Percentiles rank a stretch among this genome's conserved stretches.
These are phyloP conservation scores for Limonius californicus DNA, from an alignment of 1,140 invertebrate species.

Conservation along the genomic window DNA sequence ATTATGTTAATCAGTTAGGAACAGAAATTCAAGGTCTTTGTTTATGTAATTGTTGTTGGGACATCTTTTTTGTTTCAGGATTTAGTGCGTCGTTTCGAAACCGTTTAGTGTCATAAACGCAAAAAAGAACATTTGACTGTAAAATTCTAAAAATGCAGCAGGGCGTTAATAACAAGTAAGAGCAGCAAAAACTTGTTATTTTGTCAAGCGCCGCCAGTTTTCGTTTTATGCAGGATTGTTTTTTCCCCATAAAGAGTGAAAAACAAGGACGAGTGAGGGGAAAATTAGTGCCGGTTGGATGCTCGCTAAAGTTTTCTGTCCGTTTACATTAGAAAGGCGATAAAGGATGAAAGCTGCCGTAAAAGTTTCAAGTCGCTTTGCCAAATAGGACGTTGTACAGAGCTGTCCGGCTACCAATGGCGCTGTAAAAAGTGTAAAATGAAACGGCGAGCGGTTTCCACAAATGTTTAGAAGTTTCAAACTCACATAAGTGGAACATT, in stretches of 20 bases:
- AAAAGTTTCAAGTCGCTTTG: slow-evolving; percentile 12
- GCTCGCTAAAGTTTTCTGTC: slow-evolving; percentile 7
- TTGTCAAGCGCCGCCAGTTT: too few relatives aligned
- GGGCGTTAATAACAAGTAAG: too few relatives aligned
- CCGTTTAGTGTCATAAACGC: too few relatives aligned
- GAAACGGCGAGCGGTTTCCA: background rate
- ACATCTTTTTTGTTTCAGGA: too few relatives aligned
- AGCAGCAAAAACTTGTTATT: too few relatives aligned
- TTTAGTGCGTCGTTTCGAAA: too few relatives aligned
- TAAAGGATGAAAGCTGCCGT: background rate
- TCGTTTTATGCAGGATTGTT: too few relatives aligned
- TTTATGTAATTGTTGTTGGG: too few relatives aligned
- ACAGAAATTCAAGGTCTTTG: too few relatives aligned
- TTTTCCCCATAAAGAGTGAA: background rate
- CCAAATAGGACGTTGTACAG: slow-evolving; percentile 12
- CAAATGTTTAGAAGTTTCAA: slow-evolving; percentile 8
- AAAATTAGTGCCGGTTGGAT: background rate
- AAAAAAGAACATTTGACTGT: too few relatives aligned
- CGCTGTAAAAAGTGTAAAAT: slow-evolving; percentile 6
- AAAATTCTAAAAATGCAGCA: too few relatives aligned
- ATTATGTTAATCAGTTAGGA: too few relatives aligned
- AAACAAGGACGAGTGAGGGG: background rate
- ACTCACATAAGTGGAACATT: slow-evolving; percentile 5
- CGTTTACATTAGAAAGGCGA: slow-evolving; percentile 4
- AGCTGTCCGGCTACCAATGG: background rate